These are phyloP conservation scores for Tachina grossa DNA, from an alignment of 2,888 invertebrate genomes.

Conservation along the genomic window DNA sequence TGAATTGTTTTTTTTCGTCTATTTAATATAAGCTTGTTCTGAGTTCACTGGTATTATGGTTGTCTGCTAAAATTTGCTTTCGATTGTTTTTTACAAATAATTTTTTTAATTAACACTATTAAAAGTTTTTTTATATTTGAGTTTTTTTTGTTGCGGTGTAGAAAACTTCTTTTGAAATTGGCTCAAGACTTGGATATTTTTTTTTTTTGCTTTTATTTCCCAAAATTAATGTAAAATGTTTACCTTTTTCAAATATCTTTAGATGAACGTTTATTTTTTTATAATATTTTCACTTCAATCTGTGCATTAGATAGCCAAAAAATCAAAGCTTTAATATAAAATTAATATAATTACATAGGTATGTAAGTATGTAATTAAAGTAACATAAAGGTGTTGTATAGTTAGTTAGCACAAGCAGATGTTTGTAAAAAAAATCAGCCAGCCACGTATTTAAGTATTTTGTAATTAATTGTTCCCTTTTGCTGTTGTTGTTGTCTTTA, in stretches of 20 bases:
- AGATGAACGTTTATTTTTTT: conserved; percentile 34
- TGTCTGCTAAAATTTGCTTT: not conserved
- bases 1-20: not conserved
- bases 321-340: not conserved
- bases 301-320: not conserved
- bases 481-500: not conserved
- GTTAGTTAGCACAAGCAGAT: conserved; percentile 36
- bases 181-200: conserved; percentile 9
- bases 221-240: not conserved
- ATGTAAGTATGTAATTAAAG: too few species aligned
- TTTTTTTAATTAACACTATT: not conserved
- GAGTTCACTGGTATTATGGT: conserved; percentile 15
- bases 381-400: conserved; percentile 13
- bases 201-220: conserved; percentile 1
- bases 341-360: too few species aligned
- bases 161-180: not conserved
- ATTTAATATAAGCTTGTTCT: not conserved
- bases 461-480: conserved; percentile 37
- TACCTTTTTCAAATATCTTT: not conserved
- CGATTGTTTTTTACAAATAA: not conserved
- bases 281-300: conserved; percentile 19
- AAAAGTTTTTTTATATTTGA: conserved; percentile 1
- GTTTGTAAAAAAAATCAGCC: conserved; percentile 4
- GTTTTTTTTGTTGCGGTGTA: not conserved
- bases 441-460: conserved; percentile 20